These are phyloP conservation scores for Anniella stebbinsi DNA, from an alignment of 2,797 vertebrate species.

Conservation along the genomic window DNA sequence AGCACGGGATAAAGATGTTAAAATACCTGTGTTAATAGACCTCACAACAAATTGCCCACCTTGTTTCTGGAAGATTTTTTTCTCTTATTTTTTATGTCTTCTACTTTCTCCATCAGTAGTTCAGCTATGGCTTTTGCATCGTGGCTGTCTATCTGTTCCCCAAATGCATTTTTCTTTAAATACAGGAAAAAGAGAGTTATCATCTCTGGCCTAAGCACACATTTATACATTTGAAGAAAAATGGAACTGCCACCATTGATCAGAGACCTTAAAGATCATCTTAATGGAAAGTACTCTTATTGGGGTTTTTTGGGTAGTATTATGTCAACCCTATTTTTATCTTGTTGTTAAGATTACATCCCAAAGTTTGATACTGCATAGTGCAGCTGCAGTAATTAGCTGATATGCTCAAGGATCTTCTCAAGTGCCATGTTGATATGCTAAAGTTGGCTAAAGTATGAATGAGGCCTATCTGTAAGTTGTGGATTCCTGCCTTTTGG, in stretches of 20 bases:
- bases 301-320: not conserved
- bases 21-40: not conserved
- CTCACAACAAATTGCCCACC: slow-evolving; percentile 77
- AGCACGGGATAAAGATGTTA: fast-evolving
- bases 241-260: not conserved
- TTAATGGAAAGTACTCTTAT: not conserved
- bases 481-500: not conserved
- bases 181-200: slow-evolving; percentile 7
- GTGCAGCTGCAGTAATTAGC: not conserved
- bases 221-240: not conserved
- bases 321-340: not conserved
- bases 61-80: slow-evolving; percentile 79
- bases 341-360: not conserved
- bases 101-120: slow-evolving; percentile 83
- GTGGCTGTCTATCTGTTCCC: slow-evolving; percentile 89
- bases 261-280: not conserved
- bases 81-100: slow-evolving; percentile 77
- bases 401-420: not conserved
- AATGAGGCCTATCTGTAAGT: no score
- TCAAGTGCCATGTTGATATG: no score
- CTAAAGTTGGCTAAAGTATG: not conserved
- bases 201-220: not conserved
- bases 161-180: slow-evolving; percentile 82
- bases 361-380: not conserved
- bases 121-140: slow-evolving; percentile 87